phyloP scores from a whole-genome alignment of 2,113 vertebrate species.

The Ariopsis seemanni region DNA sequence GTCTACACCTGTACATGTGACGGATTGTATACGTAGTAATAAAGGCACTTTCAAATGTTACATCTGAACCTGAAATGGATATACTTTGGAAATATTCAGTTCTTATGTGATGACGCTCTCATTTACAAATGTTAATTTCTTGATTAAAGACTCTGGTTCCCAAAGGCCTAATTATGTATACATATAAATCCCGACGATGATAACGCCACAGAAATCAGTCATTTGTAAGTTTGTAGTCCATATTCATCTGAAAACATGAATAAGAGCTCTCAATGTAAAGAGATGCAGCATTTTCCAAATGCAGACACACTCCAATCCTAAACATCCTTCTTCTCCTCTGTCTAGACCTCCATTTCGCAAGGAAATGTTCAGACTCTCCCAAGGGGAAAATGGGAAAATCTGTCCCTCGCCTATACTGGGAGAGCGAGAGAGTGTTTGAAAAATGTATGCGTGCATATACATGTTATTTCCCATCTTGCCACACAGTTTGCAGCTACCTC shows the following conservation, averaged over 20 bases:
- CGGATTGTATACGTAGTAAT: neutral
- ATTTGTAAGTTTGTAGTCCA: neutral
- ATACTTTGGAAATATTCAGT: neutral
- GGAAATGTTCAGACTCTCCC: conserved; percentile 55
- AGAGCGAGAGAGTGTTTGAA: conserved; percentile 38
- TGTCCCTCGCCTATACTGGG: conserved; percentile 33
- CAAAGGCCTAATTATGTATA: neutral
- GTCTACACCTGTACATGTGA: neutral
- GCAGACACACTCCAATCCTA: neutral
- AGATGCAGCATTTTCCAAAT: conserved; percentile 54
- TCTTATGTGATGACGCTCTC: neutral
- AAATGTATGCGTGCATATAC: conserved; percentile 1
- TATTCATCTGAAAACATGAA: conserved; percentile 26
- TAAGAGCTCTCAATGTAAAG: conserved; percentile 50
- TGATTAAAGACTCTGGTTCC: neutral
- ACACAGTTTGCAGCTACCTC: conserved; percentile 40
- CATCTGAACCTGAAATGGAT: neutral
- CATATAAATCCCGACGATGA: neutral
- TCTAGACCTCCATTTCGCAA: conserved; percentile 52
- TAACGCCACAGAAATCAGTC: neutral
- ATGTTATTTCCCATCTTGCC: conserved; percentile 44
- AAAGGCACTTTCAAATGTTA: neutral
- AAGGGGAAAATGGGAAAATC: conserved; percentile 41
- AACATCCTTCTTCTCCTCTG: conserved; percentile 44
- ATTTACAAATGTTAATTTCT: neutral